Base-by-base conservation (phyloP, 2,888 invertebrate species). In the Galeopsomyia nigrocyanea region DNA sequence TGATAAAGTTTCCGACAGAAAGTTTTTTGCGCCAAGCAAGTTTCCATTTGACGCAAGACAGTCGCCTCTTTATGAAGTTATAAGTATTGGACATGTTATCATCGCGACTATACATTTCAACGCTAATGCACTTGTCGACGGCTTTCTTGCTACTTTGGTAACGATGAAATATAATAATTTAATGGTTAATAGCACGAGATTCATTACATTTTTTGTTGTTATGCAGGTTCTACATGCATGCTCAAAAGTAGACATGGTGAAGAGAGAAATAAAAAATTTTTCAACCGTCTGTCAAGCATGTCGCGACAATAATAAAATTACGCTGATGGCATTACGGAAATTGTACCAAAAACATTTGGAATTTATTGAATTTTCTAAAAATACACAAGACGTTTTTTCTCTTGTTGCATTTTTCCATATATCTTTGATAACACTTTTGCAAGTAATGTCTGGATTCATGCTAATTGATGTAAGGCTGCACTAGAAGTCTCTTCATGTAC, bases 341-440 rank as follows among this genome's bases (percentile, higher is more conserved):
- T 53, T 65, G 19, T 14, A 53, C 5, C 17, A 61, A 5, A 68
- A 39, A 22, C 80, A 79, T 57, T 63, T 76, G 19, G 76, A 56
- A 19, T 73, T 74, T 6, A 74, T 79, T 17, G 22, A 53, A 21
- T 67, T 77, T 39, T 71, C 74, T 6, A 50, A 70, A 3, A 26
- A 71, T 16, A 62, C 80, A 1, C 66, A 79, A 14, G 62, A 66
- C 16, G 64, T 79, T 0, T 79, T 78, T 39, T 73, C 77, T 6
- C 65, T 63, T 7, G 74, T 80, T 3, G 74, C 78, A 7, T 62
- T 79, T 17, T 46, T 79, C n/a, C 79, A 79, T 46, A 72, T 80
- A 0, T 50, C 78, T 3, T 75, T 66, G 47, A 75, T 76, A 50
- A 79, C 77, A 13, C 19, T 79, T 7, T 61, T 75, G 13, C 78